These are phyloP conservation scores for Ylistrum balloti DNA, from an alignment of 1,140 invertebrate species.

Conservation along the genomic window DNA sequence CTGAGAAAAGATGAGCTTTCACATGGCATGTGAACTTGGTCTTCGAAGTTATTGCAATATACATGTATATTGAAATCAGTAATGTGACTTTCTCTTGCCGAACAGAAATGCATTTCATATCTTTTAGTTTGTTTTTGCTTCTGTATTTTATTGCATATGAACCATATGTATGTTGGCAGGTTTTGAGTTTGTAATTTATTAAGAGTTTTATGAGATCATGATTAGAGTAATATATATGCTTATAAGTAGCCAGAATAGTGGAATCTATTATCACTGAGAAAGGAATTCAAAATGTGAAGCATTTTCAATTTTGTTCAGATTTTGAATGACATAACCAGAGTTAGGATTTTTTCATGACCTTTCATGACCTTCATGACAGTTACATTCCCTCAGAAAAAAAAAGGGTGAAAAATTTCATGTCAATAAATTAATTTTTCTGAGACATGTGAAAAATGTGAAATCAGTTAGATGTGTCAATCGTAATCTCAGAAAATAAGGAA, in stretches of 20 bases:
- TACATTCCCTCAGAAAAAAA: no score
- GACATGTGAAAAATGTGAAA: no score
- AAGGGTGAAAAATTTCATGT: no score
- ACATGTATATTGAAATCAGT: background rate
- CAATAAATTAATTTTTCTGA: no score
- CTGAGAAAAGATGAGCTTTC: background rate
- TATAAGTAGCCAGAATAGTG: background rate
- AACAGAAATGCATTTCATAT: slow-evolving; percentile 17
- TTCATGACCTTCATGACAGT: no score
- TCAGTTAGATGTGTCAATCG: no score
- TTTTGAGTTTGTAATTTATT: background rate
- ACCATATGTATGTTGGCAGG: background rate
- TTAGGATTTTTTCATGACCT: no score
- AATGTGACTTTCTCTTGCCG: background rate
- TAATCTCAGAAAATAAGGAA: no score
- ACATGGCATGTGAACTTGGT: background rate
- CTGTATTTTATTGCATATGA: background rate
- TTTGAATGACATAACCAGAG: no score
- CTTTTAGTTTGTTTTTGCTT: background rate
- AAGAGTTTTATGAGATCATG: background rate
- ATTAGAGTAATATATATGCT: background rate
- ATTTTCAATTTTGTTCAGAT: no score
- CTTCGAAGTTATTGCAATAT: slow-evolving; percentile 28
- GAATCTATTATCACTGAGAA: no score
- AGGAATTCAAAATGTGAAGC: no score